Percentiles rank a stretch among this genome's conserved stretches.
These are phyloP conservation scores for Drosophila tani DNA, from an alignment of 1,140 invertebrate species.

Conservation along the genomic window DNA sequence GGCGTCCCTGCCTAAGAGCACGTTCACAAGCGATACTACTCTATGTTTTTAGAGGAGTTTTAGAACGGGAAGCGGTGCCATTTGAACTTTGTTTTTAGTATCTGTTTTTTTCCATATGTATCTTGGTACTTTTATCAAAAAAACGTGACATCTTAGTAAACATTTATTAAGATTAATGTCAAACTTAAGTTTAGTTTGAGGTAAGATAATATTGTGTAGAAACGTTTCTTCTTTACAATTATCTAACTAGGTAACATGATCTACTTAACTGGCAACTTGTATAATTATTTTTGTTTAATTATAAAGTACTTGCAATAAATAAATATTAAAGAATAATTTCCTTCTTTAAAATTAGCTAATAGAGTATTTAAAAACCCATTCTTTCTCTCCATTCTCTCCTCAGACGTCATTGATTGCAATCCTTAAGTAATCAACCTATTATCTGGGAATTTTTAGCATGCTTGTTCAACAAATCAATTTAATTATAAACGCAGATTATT, in stretches of 20 bases:
- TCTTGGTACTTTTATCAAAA: not conserved
- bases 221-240: not conserved
- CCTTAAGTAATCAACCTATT: constrained; percentile 11
- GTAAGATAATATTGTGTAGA: not conserved
- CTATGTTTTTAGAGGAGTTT: not conserved
- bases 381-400: not conserved
- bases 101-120: not conserved
- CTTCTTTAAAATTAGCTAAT: not conserved
- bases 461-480: constrained; percentile 29
- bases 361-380: not conserved
- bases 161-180: not conserved
- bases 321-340: not conserved
- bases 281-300: not conserved
- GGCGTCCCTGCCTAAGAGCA: constrained; percentile 68
- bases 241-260: not conserved
- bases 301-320: not conserved
- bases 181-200: not conserved
- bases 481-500: constrained; percentile 24
- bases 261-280: not conserved
- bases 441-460: constrained; percentile 24
- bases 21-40: constrained; percentile 37
- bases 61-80: not conserved
- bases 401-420: constrained; percentile 33
- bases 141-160: constrained; percentile 11
- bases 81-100: not conserved